Base-by-base conservation (phyloP, 2,113 vertebrate species). In the Helogale parvula region DNA sequence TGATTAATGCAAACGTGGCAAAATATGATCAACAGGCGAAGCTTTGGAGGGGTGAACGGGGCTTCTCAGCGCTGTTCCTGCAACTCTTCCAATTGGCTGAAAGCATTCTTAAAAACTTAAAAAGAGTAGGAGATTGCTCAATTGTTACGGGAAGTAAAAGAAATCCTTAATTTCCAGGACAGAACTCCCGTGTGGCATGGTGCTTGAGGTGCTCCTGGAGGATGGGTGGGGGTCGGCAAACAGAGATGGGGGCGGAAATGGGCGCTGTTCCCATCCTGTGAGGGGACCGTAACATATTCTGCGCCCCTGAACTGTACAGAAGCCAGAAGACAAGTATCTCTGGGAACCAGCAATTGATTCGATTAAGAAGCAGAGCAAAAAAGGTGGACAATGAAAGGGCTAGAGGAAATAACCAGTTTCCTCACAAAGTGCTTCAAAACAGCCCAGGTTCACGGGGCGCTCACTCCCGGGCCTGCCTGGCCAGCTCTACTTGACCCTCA, bases 11-110 rank as follows among this genome's bases (percentile, higher is more conserved):
- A 11, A 14, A 29, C 7, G 21, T 47, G 35, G 7, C 31, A 31
- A 11, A 54, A 15, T 29, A 17, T 2, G 1, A 25, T 0, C 47
- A 19, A 23, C 0, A 47, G 50, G 7, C 0, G 63, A 80, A 27
- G 35, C 31, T 45, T 2, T 12, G 63, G 15, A 52, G 29, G 0
- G 0, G 19, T 21, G 7, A 5, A 1, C 9, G 25, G 89, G 17
- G 19, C 35, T 35, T 72, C 52, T 50, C 11, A 23, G 52, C 5
- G 13, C 35, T 27, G 13, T 16, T 82, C 66, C 41, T 72, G 47
- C 45, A 84, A 41, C 31, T 29, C 45, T 50, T 83, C 19, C 21
- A n/a, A 31, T 5, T 74, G 65, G 54, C 1, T 82, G 50, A 71
- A 57, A 45, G 25, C 17, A 81, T 33, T 91, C 38, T 13, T 50